Evolutionary conservation across 2,888 invertebrate genomes (phyloP).

Genomic region (Linhomoeus sp.): DNA sequence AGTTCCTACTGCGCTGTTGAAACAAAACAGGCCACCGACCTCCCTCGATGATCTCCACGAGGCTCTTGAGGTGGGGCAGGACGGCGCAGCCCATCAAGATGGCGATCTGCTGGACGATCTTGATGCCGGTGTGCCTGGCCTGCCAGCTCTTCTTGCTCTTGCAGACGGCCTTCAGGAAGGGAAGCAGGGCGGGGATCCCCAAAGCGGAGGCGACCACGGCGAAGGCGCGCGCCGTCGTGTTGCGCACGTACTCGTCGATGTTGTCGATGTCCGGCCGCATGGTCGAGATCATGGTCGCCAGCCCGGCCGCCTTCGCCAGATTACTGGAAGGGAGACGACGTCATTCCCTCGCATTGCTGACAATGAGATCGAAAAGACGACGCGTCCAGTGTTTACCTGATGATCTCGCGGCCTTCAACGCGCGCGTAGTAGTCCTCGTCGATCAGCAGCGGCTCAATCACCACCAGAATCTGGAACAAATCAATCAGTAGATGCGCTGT

Average conservation of each 20-base stretch:
- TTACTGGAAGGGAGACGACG: conserved; percentile 39
- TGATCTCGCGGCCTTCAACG: conserved; percentile 96
- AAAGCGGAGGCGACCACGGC: conserved; percentile 97
- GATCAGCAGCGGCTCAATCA: conserved; percentile 90
- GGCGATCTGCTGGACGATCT: conserved; percentile 98
- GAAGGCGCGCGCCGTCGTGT: conserved; percentile 96
- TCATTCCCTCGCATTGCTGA: too few relatives aligned
- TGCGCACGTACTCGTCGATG: conserved; percentile 64
- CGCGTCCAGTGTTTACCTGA: conserved; percentile 38
- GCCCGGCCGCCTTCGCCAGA: conserved; percentile 90
- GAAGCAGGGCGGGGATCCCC: conserved; percentile 85
- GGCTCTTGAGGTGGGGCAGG: conserved; percentile 81
- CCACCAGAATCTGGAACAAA: conserved; percentile 68
- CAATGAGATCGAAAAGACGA: too few relatives aligned
- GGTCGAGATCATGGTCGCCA: conserved; percentile 99
- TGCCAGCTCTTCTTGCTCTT: conserved; percentile 99
- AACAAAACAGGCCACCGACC: too few relatives aligned
- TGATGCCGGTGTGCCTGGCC: conserved; percentile 88
- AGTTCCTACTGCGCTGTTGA: too few relatives aligned
- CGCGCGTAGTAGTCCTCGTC: conserved; percentile 99
- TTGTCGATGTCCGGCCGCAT: conserved; percentile 99
- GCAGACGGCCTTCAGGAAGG: conserved; percentile 95
- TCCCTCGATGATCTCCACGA: conserved; percentile 98
- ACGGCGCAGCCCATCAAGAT: conserved; percentile 99
- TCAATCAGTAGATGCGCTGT: too few relatives aligned